Conservation (phyloP, 1,140 invertebrate genomes). For the Drosophila kohkoa region DNA sequence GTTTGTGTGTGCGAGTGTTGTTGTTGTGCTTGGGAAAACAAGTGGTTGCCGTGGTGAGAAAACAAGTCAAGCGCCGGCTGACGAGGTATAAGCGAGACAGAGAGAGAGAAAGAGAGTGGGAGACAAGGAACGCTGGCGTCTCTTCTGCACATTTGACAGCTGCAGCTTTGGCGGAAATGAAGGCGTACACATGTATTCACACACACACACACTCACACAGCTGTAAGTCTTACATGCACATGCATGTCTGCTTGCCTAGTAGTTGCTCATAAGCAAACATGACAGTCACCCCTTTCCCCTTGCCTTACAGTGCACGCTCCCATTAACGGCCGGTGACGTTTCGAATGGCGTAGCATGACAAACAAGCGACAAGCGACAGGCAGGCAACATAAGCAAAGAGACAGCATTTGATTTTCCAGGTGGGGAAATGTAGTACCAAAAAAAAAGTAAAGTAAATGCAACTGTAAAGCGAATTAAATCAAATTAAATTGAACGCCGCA, state of each 20-base stretch:
- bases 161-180: slow-evolving; percentile 47
- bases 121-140: not conserved
- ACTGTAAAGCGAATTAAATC: slow-evolving; percentile 34
- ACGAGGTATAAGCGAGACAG: slow-evolving; percentile 6
- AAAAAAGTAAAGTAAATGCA: not conserved
- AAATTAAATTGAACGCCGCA: slow-evolving; percentile 31
- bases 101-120: not conserved
- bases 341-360: slow-evolving; percentile 74
- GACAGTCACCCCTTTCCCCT: slow-evolving; percentile 39
- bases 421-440: slow-evolving; percentile 25
- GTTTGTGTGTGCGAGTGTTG: slow-evolving; percentile 55
- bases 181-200: slow-evolving; percentile 25
- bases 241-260: slow-evolving; percentile 16
- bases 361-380: slow-evolving; percentile 54
- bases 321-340: slow-evolving; percentile 64
- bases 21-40: slow-evolving; percentile 84
- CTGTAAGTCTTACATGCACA: not conserved
- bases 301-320: slow-evolving; percentile 50
- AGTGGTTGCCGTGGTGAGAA: slow-evolving; percentile 84
- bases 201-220: not conserved
- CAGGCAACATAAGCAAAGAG: slow-evolving; percentile 23
- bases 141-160: slow-evolving; percentile 63
- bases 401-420: slow-evolving; percentile 34
- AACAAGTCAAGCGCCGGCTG: slow-evolving; percentile 55
- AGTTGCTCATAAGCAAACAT: slow-evolving; percentile 70